Evolutionary conservation across 2,113 vertebrate species (phyloP).

Genomic region (Tachycineta bicolor): DNA sequence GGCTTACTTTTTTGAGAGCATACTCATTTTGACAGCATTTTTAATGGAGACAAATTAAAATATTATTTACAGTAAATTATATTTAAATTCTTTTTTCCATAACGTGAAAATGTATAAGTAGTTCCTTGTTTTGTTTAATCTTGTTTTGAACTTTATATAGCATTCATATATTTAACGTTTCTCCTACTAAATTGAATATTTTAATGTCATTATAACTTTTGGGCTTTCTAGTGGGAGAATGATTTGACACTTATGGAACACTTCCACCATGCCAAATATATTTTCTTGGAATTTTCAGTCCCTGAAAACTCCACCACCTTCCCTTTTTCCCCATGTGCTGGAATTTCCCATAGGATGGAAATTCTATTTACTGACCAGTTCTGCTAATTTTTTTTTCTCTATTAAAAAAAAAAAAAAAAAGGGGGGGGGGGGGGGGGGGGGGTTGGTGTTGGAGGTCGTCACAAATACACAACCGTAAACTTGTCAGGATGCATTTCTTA

Average conservation of each 20-base stretch:
- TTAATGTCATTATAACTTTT: slow-evolving; percentile 18
- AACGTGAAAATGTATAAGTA: neutral
- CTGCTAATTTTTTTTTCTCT: neutral
- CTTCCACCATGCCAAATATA: slow-evolving; percentile 1
- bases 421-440: neutral
- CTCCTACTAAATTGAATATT: slow-evolving; percentile 30
- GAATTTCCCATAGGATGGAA: slow-evolving; percentile 27
- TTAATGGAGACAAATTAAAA: slow-evolving; percentile 1
- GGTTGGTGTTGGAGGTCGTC: neutral
- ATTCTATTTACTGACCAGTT: neutral
- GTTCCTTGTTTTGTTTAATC: neutral
- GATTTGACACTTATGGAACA: slow-evolving; percentile 35
- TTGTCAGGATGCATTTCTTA: slow-evolving; percentile 55
- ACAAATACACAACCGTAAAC: neutral
- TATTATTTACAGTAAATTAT: neutral
- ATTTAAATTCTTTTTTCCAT: neutral
- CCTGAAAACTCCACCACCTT: slow-evolving; percentile 10
- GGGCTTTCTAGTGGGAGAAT: slow-evolving; percentile 14
- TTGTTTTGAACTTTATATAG: slow-evolving; percentile 9
- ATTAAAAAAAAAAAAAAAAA: neutral
- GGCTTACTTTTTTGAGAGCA: neutral
- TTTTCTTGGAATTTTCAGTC: slow-evolving; percentile 32
- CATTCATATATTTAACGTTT: slow-evolving; percentile 13
- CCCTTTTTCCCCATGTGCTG: neutral
- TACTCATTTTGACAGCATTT: neutral